Evolutionary conservation across 2,113 vertebrate species (phyloP).

Genomic region (Geococcyx californianus): DNA sequence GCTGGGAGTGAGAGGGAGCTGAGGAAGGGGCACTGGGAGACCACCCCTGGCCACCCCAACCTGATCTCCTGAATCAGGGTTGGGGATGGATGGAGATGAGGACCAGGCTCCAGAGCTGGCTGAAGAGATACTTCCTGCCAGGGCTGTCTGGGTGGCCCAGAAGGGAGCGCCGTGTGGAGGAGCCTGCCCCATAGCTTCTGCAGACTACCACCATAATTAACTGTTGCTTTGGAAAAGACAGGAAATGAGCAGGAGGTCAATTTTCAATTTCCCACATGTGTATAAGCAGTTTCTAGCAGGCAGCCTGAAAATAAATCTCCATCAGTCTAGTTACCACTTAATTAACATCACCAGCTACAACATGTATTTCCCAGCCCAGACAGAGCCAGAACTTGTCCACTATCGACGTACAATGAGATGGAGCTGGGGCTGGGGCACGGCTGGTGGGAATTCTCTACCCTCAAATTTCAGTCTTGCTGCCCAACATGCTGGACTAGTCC

Average conservation of each 20-base stretch:
- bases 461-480: neutral
- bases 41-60: neutral
- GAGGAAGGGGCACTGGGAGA: neutral
- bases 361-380: neutral
- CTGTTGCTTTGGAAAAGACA: neutral
- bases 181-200: neutral
- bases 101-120: neutral
- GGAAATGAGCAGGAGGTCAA: constrained; percentile 40
- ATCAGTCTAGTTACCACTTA: constrained; percentile 13
- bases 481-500: neutral
- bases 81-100: neutral
- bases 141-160: neutral
- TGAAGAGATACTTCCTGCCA: neutral
- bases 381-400: neutral
- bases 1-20: neutral
- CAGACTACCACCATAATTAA: neutral
- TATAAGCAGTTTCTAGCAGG: constrained; percentile 22
- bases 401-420: neutral
- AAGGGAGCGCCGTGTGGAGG: neutral
- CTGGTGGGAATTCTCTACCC: neutral
- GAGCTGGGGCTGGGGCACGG: neutral
- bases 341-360: constrained; percentile 40
- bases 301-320: constrained; percentile 43
- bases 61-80: neutral
- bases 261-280: constrained; percentile 38